Evolutionary conservation across 2,888 invertebrate species (phyloP).

Genomic region (Nowickia ferox): DNA sequence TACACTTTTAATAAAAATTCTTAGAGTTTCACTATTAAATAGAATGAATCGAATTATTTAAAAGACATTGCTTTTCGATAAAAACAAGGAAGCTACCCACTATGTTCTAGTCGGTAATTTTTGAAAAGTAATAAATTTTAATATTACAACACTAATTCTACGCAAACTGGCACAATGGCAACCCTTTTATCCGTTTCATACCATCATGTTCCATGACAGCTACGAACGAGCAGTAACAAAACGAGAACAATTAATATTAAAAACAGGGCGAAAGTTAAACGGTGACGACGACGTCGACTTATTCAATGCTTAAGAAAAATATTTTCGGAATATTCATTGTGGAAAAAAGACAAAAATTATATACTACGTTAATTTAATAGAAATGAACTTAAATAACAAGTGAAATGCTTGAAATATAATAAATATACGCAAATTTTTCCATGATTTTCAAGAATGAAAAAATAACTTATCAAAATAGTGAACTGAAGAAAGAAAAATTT

Average conservation of each 20-base stretch:
- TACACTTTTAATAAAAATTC: too few relatives aligned
- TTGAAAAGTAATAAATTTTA: neutral
- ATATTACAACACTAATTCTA: slow-evolving; percentile 51
- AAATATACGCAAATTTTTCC: slow-evolving; percentile 50
- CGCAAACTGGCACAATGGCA: slow-evolving; percentile 39
- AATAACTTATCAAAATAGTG: slow-evolving; percentile 48
- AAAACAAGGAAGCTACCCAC: too few relatives aligned
- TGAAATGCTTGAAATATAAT: slow-evolving; percentile 45
- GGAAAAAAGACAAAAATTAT: slow-evolving; percentile 63
- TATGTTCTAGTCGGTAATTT: too few relatives aligned
- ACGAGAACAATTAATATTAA: slow-evolving; percentile 70
- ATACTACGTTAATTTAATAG: slow-evolving; percentile 45
- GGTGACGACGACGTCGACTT: slow-evolving; percentile 74
- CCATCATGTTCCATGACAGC: slow-evolving; percentile 50
- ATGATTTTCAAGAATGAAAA: slow-evolving; percentile 56
- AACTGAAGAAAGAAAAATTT: slow-evolving; percentile 60
- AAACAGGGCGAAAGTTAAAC: slow-evolving; percentile 78
- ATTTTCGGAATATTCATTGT: slow-evolving; percentile 59
- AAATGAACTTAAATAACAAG: slow-evolving; percentile 37
- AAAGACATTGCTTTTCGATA: too few relatives aligned
- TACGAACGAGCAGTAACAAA: slow-evolving; percentile 40
- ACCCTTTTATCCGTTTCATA: slow-evolving; percentile 66
- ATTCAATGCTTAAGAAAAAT: slow-evolving; percentile 75
- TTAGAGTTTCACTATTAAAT: too few relatives aligned
- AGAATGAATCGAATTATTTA: too few relatives aligned